Base-by-base conservation (phyloP, 2,888 invertebrate species). In the Plebejus melissa region DNA sequence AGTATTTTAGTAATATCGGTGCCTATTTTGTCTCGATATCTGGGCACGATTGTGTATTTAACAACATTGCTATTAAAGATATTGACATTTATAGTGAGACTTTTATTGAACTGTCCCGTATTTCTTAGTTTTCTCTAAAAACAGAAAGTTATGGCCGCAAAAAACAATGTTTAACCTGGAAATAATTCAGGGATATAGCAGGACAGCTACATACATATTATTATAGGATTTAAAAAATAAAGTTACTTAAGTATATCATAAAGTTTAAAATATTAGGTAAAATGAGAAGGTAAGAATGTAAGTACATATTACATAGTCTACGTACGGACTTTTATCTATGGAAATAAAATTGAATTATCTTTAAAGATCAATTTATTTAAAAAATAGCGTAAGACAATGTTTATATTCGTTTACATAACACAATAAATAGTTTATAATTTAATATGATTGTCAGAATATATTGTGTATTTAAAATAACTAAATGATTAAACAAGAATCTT, bases 21-120 rank as follows among this genome's bases (percentile, higher is more conserved):
- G 75, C 75, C 75, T 75, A 36, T 75, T 36, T 75, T 65, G 46
- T 69, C 76, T 65, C 69, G 70, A 71, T 71, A 46, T 50, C 46
- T 50, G 13, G 72, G 72, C 72, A 50, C 71, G 32, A 50, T 54
- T 54, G 72, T 72, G 72, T 72, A 71, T 72, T 54, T 46, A 71
- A 71, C 22, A 50, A 54, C 72, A 72, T 72, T 72, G 72, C 72
- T 72, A 72, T 72, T 72, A 72, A 72, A 72, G 72, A 72, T 72
- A 72, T 72, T 72, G 72, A 72, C 72, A 54, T 28, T 71, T 71
- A 72, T 32, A 50, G 13, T 72, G 28, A 32, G 32, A 16, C 11
- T 72, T 28, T 46, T 71, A 65, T 65, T 65, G 36, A 2, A 65
- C 5, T 0, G 0, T 54, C 54, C 4, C 54, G 54, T 65, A 22